A percentile compares a stretch with the other conserved stretches of the same genome.
phyloP scores from a whole-genome alignment of 2,797 vertebrate genomes.

The Amniataba percoides region DNA sequence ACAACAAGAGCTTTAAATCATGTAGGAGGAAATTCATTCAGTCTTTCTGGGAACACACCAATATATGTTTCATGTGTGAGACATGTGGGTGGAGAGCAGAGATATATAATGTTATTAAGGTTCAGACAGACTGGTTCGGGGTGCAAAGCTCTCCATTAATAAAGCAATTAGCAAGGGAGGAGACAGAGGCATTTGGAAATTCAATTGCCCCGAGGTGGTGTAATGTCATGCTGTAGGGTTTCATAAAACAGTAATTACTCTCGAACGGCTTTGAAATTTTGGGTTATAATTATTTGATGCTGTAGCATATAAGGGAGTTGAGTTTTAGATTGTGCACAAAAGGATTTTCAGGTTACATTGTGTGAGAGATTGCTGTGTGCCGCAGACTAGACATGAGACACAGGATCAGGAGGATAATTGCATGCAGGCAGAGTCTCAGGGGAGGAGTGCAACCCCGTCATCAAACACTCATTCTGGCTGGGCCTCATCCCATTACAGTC shows the following conservation, averaged over 20 bases:
- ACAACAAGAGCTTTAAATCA: neutral
- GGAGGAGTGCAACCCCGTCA: constrained; percentile 77
- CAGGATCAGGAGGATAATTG: constrained; percentile 80
- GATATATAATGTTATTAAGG: constrained; percentile 49
- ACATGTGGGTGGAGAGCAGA: constrained; percentile 28
- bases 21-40: neutral
- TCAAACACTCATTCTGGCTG: constrained; percentile 87
- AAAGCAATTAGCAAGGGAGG: constrained; percentile 69
- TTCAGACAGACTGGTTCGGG: constrained; percentile 45
- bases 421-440: constrained; percentile 76
- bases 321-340: constrained; percentile 53
- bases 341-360: constrained; percentile 14
- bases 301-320: constrained; percentile 21
- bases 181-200: constrained; percentile 58
- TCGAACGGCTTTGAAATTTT: constrained; percentile 49
- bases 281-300: constrained; percentile 57
- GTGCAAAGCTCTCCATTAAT: constrained; percentile 69
- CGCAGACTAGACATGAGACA: constrained; percentile 25
- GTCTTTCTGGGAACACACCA: neutral
- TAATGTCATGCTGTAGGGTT: constrained; percentile 57
- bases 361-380: constrained; percentile 9
- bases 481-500: constrained; percentile 83
- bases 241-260: constrained; percentile 82
- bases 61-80: constrained; percentile 13
- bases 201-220: constrained; percentile 61